Evolutionary conservation across 2,113 vertebrate genomes (phyloP).

Genomic region (Anarrhichthys ocellatus): DNA sequence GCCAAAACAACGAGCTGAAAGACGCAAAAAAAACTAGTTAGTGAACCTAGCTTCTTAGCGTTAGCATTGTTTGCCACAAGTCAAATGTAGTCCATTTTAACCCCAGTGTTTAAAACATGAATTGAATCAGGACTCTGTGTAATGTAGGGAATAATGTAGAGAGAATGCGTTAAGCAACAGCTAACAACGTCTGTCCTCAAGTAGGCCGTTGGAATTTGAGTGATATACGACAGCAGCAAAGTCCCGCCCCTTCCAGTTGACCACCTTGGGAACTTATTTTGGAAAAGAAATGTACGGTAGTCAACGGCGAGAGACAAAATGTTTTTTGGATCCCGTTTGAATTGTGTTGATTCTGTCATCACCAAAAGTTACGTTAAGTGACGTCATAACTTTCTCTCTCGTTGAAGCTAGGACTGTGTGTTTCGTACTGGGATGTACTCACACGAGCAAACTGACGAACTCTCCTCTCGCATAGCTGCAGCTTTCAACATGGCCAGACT

Average conservation of each 20-base stretch:
- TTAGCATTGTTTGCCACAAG: no score
- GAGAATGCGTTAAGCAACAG: neutral
- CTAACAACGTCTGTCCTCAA: neutral
- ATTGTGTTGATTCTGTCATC: no score
- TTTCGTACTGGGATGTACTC: no score
- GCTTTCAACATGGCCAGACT: no score
- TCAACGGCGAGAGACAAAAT: neutral
- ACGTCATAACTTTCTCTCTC: no score
- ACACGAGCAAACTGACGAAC: no score
- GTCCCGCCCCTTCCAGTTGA: neutral
- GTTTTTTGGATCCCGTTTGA: neutral
- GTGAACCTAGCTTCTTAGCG: no score
- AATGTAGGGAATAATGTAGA: neutral
- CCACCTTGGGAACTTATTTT: neutral
- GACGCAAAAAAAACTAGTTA: neutral
- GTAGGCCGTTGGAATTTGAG: no score
- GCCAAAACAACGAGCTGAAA: neutral
- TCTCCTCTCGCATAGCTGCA: no score
- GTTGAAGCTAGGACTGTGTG: no score
- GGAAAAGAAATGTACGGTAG: neutral
- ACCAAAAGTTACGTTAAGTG: no score
- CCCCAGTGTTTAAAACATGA: neutral
- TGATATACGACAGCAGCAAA: neutral
- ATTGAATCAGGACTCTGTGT: neutral
- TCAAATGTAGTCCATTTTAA: no score